phyloP scores from a whole-genome alignment of 2,113 vertebrate species.

The Pseudopipra pipra region DNA sequence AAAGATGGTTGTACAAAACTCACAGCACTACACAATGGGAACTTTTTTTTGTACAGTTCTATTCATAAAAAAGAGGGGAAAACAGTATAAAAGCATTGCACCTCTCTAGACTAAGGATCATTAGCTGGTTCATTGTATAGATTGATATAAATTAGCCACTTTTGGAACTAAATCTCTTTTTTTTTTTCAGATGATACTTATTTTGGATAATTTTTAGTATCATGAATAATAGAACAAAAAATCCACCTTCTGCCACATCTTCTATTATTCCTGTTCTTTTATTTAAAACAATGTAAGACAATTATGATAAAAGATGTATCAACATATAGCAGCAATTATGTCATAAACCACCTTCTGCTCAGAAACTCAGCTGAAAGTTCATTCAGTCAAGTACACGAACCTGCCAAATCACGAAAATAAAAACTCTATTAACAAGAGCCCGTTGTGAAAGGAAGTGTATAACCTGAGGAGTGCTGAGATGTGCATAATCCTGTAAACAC shows the following conservation, averaged over 20 bases:
- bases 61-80: slow-evolving; percentile 66
- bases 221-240: slow-evolving; percentile 73
- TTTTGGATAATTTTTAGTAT: slow-evolving; percentile 73
- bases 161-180: slow-evolving; percentile 55
- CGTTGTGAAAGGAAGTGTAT: not conserved
- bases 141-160: slow-evolving; percentile 72
- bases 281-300: slow-evolving; percentile 76
- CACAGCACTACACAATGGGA: slow-evolving; percentile 77
- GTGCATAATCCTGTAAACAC: not conserved
- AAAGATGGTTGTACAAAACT: slow-evolving; percentile 77
- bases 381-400: slow-evolving; percentile 54
- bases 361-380: slow-evolving; percentile 76
- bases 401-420: slow-evolving; percentile 67
- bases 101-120: slow-evolving; percentile 61
- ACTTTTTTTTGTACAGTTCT: slow-evolving; percentile 73
- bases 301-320: slow-evolving; percentile 77
- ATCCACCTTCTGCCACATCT: slow-evolving; percentile 61
- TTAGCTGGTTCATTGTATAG: slow-evolving; percentile 71
- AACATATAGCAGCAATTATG: slow-evolving; percentile 75
- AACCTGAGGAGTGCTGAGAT: not conserved
- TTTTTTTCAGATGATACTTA: slow-evolving; percentile 56
- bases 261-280: slow-evolving; percentile 75
- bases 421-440: slow-evolving; percentile 46
- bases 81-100: slow-evolving; percentile 65
- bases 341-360: slow-evolving; percentile 67